Evolutionary conservation across 2,797 vertebrate genomes (phyloP).

Genomic region (Acipenser transmontanus): DNA sequence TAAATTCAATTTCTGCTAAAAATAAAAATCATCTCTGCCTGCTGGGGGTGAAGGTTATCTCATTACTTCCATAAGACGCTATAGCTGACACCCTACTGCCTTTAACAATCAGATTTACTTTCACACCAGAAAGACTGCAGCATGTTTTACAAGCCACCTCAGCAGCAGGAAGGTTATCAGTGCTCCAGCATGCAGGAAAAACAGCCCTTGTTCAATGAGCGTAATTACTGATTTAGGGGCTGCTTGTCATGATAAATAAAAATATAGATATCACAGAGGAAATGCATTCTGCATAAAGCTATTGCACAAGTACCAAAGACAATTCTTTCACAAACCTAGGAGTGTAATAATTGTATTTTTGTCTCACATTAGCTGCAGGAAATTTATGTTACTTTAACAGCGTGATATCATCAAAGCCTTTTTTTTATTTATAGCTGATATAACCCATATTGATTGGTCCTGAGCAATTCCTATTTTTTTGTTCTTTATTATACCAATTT

Average conservation of each 20-base stretch:
- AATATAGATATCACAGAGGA: conserved; percentile 30
- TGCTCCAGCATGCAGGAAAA: background rate
- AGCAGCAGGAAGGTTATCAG: conserved; percentile 23
- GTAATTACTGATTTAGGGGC: background rate
- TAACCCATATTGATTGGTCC: too few relatives aligned
- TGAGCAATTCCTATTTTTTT: too few relatives aligned
- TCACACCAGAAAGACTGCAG: conserved; percentile 18
- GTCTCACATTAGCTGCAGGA: too few relatives aligned
- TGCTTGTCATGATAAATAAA: conserved; percentile 2
- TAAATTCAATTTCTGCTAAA: conserved; percentile 40
- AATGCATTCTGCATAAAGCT: conserved; percentile 20
- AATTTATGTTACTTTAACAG: too few relatives aligned
- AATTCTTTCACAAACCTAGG: too few relatives aligned
- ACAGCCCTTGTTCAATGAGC: background rate
- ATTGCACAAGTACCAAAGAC: too few relatives aligned
- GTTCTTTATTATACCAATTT: too few relatives aligned
- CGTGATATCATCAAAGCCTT: too few relatives aligned
- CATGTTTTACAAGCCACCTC: conserved; percentile 16
- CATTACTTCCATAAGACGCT: conserved; percentile 37
- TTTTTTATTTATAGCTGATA: too few relatives aligned
- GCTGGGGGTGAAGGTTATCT: conserved; percentile 37
- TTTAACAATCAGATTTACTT: conserved; percentile 24
- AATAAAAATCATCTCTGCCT: conserved; percentile 33
- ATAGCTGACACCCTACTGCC: conserved; percentile 17
- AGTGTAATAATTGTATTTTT: too few relatives aligned